Evolutionary conservation across 2,113 vertebrate species (phyloP), one percentile per base, ranked within the genome.

Genomic region (Pimephales promelas): DNA sequence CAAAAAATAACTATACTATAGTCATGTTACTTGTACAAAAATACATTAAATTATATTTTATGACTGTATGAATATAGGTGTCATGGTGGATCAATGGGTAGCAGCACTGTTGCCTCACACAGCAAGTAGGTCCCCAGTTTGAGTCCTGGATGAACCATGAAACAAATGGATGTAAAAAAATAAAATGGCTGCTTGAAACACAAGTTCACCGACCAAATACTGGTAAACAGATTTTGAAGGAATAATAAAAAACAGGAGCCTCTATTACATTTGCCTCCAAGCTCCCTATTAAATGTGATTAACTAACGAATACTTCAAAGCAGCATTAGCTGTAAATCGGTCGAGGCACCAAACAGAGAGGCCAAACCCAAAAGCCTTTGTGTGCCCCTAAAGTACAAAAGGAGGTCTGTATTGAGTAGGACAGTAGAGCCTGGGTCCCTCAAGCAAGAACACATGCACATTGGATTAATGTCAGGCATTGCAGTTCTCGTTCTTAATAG

Each of bases 221-320:
- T 74, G 26, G 47, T 52, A 74, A 84, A 87, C 54, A 71, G 26
- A 78, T 87, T 86, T 49, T 62, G 68, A 22, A 78, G 49, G 20
- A 70, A 70, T 36, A 78, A 81, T 85, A 49, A 79, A 62, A 61
- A 28, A 8, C 20, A 49, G 4, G 31, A 73, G 26, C 57, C 24
- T 16, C 56, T 64, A n/a, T 66, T 22, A 31, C 20, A 10, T 34
- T 28, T 34, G 28, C 18, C 74, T 79, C 61, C 62, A 34, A 70
- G 62, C 49, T 43, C 40, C 76, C 87, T 66, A 90, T 90, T 91
- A 90, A 86, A 88, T 88, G 87, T 87, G 88, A 92, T 92, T 86
- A 91, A 88, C 90, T 86, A 88, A 90, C 86, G 82, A 88, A 85
- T 86, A 84, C 84, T 90, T 90, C 88, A 91, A 91, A 93, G 88